A percentile compares a stretch with the other conserved stretches of the same genome.
Conservation (phyloP, 2,888 invertebrate species). For the Busseola fusca region DNA sequence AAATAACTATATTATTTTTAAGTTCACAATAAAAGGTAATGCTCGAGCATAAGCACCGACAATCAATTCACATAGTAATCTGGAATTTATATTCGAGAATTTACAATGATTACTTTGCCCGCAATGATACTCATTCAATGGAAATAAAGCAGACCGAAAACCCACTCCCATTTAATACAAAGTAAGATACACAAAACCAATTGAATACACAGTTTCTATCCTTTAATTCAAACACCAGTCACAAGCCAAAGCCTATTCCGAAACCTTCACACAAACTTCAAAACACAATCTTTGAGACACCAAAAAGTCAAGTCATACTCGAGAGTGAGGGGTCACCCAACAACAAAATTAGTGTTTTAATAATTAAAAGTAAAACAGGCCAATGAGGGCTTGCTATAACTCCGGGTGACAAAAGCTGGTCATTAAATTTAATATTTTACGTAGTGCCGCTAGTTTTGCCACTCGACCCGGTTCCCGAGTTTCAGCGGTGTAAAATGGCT, state of each 20-base stretch:
- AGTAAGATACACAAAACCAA: background rate
- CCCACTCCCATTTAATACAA: background rate
- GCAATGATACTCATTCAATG: no score
- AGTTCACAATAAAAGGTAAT: no score
- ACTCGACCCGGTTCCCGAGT: conserved; percentile 70
- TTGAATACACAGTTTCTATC: conserved; percentile 21
- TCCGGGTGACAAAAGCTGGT: conserved; percentile 74
- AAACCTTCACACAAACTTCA: conserved; percentile 42
- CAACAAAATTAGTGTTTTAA: conserved; percentile 72
- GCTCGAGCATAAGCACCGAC: no score
- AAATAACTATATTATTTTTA: no score
- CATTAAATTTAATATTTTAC: conserved; percentile 83
- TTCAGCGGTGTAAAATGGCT: conserved; percentile 38
- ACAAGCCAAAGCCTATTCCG: conserved; percentile 11
- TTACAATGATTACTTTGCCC: no score
- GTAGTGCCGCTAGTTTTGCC: conserved; percentile 69
- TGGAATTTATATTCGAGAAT: no score
- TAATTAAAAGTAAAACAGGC: conserved; percentile 71
- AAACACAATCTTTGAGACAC: conserved; percentile 55
- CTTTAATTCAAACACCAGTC: conserved; percentile 39
- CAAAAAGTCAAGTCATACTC: conserved; percentile 8
- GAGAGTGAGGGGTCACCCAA: conserved; percentile 51
- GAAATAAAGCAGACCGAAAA: background rate
- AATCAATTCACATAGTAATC: no score
- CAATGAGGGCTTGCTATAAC: conserved; percentile 62